phyloP scores from a whole-genome alignment of 2,888 invertebrate species.

The Orchesella flavescens region DNA sequence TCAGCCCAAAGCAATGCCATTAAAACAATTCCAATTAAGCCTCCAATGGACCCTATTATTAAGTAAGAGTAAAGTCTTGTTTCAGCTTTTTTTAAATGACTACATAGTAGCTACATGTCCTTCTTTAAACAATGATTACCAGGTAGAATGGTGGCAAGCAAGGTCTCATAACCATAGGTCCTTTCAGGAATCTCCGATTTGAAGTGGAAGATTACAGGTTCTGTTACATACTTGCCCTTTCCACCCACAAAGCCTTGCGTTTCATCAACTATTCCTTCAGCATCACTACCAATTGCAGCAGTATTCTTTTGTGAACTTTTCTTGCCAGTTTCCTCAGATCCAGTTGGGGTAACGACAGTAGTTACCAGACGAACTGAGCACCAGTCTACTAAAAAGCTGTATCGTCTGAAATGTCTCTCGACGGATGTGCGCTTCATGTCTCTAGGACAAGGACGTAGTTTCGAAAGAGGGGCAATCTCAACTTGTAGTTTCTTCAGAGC shows the following conservation, averaged over 20 bases:
- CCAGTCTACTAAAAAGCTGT: slow-evolving; percentile 89
- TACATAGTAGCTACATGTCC: too few relatives aligned
- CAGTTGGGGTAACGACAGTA: background rate
- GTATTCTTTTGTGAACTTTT: slow-evolving; percentile 12
- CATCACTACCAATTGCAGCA: background rate
- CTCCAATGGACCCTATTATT: slow-evolving; percentile 68
- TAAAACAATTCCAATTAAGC: slow-evolving; percentile 70
- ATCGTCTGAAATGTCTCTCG: slow-evolving; percentile 86
- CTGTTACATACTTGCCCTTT: slow-evolving; percentile 30
- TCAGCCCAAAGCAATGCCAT: slow-evolving; percentile 70
- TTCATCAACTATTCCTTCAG: slow-evolving; percentile 39
- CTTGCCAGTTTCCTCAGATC: slow-evolving; percentile 15
- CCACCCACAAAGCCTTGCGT: slow-evolving; percentile 45
- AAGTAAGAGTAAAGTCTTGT: background rate
- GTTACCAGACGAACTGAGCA: slow-evolving; percentile 83
- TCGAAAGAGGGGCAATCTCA: slow-evolving; percentile 87
- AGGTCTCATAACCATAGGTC: slow-evolving; percentile 66
- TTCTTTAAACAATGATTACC: slow-evolving; percentile 15
- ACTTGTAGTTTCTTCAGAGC: slow-evolving; percentile 82
- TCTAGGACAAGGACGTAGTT: slow-evolving; percentile 84
- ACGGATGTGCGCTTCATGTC: slow-evolving; percentile 90
- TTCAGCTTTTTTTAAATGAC: too few relatives aligned
- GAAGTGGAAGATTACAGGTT: slow-evolving; percentile 65
- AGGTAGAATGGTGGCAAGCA: slow-evolving; percentile 66
- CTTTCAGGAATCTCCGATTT: slow-evolving; percentile 66